phyloP scores from a whole-genome alignment of 2,113 vertebrate species.

The Chloebia gouldiae region DNA sequence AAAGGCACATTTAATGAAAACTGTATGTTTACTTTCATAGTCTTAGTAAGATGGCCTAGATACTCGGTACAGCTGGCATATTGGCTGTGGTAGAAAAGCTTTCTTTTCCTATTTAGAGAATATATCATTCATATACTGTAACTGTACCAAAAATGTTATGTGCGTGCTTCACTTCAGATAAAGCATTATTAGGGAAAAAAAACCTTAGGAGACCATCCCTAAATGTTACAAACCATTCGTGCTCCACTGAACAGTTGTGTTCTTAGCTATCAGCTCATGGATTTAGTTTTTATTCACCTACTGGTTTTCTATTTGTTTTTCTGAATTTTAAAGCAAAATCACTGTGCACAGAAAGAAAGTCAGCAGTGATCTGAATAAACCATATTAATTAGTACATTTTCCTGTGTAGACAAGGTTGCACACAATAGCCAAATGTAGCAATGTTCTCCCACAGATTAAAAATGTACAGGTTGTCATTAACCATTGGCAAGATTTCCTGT shows the following conservation, averaged over 20 bases:
- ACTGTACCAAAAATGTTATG: conserved; percentile 5
- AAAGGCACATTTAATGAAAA: conserved; percentile 77
- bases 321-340: background rate
- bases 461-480: conserved; percentile 23
- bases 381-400: conserved; percentile 33
- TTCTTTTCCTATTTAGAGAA: conserved; percentile 41
- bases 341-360: background rate
- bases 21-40: conserved; percentile 73
- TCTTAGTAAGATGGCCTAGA: conserved; percentile 67
- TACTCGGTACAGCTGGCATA: conserved; percentile 62
- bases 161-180: conserved; percentile 1
- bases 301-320: background rate
- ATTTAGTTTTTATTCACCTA: background rate
- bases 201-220: background rate
- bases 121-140: conserved; percentile 32
- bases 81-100: conserved; percentile 52
- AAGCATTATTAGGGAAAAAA: background rate
- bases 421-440: conserved; percentile 9
- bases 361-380: conserved; percentile 23
- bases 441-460: conserved; percentile 13
- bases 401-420: conserved; percentile 17
- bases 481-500: background rate
- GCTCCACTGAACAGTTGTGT: background rate
- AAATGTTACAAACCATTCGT: background rate
- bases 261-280: background rate